Evolutionary conservation across 2,797 vertebrate genomes (phyloP).

Genomic region (Naso thynnoides): DNA sequence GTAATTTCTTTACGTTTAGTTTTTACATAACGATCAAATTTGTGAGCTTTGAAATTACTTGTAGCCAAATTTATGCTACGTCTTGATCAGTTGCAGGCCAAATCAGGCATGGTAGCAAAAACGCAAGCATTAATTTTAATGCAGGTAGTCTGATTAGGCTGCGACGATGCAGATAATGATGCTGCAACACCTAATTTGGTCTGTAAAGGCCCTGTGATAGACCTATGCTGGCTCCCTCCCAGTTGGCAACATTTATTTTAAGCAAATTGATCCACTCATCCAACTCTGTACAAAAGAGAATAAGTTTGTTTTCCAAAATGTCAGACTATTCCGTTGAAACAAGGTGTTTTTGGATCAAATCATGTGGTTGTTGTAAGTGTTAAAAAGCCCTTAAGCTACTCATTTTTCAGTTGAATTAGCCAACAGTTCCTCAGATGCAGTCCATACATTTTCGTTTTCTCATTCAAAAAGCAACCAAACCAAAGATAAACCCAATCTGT

Average conservation of each 20-base stretch:
- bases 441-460: conserved; percentile 21
- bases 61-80: neutral
- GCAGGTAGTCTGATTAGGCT: no score
- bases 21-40: no score
- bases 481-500: conserved; percentile 46
- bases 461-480: conserved; percentile 27
- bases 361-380: conserved; percentile 9
- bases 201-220: neutral
- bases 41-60: neutral
- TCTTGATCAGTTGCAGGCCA: no score
- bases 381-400: neutral
- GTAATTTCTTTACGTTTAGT: no score
- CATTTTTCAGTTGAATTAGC: conserved; percentile 27
- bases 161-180: no score
- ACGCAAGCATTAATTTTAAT: no score
- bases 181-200: no score
- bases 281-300: conserved; percentile 10
- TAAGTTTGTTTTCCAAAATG: neutral
- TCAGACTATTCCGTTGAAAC: conserved; percentile 5
- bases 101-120: no score
- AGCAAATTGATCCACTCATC: conserved; percentile 10
- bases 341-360: neutral
- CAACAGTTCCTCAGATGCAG: conserved; percentile 9
- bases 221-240: neutral
- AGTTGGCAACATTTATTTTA: neutral